These are phyloP conservation scores for Sesamia nonagrioides DNA, from an alignment of 1,140 invertebrate species.

Conservation along the genomic window DNA sequence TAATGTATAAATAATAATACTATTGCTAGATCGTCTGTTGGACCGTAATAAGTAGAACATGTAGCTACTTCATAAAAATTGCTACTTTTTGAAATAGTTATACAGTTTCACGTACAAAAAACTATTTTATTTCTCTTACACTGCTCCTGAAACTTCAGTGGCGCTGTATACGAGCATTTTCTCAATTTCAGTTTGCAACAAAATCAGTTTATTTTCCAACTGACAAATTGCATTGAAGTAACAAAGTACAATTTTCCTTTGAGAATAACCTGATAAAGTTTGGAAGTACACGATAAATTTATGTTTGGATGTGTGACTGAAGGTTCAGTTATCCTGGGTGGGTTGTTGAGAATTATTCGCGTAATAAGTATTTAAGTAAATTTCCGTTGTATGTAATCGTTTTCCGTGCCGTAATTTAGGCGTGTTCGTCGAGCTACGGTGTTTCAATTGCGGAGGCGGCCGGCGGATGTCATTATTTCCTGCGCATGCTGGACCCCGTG, in stretches of 20 bases:
- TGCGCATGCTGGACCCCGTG: conserved; percentile 56
- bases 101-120: conserved; percentile 62
- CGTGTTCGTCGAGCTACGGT: conserved; percentile 62
- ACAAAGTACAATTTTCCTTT: conserved; percentile 73
- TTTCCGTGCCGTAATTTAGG: conserved; percentile 74
- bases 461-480: conserved; percentile 78
- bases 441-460: conserved; percentile 70
- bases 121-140: conserved; percentile 64
- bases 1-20: too few relatives aligned
- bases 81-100: conserved; percentile 38
- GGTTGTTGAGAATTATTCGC: conserved; percentile 51
- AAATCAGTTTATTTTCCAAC: conserved; percentile 82
- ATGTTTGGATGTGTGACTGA: not conserved
- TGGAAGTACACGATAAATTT: conserved; percentile 47
- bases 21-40: not conserved
- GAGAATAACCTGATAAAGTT: conserved; percentile 68
- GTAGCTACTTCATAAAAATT: conserved; percentile 20
- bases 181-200: conserved; percentile 82
- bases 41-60: conserved; percentile 12
- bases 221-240: conserved; percentile 80
- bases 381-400: conserved; percentile 70
- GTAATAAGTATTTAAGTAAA: conserved; percentile 63
- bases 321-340: not conserved
- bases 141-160: conserved; percentile 66
- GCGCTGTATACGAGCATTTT: conserved; percentile 70